Base-by-base conservation (phyloP, 2,888 invertebrate genomes). In the Apamea monoglypha region DNA sequence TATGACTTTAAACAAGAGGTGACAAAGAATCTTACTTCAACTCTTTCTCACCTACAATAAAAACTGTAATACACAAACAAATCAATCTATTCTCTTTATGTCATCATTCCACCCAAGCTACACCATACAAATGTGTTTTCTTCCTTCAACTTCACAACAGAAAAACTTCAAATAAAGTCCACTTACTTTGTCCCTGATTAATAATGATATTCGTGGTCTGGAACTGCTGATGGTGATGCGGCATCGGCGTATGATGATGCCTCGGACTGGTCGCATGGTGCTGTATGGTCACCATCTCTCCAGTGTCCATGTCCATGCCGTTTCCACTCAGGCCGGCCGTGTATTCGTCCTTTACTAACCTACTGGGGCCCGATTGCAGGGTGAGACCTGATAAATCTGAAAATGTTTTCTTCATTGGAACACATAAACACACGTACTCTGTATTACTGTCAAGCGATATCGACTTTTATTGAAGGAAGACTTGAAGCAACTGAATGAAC, bases 301-400 rank as follows among this genome's bases (percentile, higher is more conserved):
- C 96, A 16, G 96, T 95, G 77, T 96, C 96, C 97, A 97, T 96
- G 88, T 97, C 94, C 97, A 98, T 96, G 18, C 97, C 96, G 36
- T 96, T 96, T 1, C 98, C 97, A 89, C 97, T 97, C 69, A 98
- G 97, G 5, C 98, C 98, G 40, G 98, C 98, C 71, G 98, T 98
- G 95, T 99, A 99, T 94, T 99, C 99, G 97, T 99, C 99, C 96
- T 99, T 99, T 56, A 99, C 98, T 88, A 99, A 97, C 88, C 99
- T 97, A 92, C 98, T 98, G 12, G 98, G 98, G 18, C 98, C 98
- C 7, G 98, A 98, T 93, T 98, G 99, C 75, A 99, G 97, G 16
- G 99, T 99, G 76, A 99, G 97, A 29, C 99, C 99, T 76, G 99
- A 99, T 86, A 99, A 97, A 97, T 99, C 99, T 98, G 97, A 61